Percentiles rank a stretch among this genome's conserved stretches.
These are phyloP conservation scores for Chelonia mydas DNA, from an alignment of 2,797 vertebrate genomes.

Conservation along the genomic window DNA sequence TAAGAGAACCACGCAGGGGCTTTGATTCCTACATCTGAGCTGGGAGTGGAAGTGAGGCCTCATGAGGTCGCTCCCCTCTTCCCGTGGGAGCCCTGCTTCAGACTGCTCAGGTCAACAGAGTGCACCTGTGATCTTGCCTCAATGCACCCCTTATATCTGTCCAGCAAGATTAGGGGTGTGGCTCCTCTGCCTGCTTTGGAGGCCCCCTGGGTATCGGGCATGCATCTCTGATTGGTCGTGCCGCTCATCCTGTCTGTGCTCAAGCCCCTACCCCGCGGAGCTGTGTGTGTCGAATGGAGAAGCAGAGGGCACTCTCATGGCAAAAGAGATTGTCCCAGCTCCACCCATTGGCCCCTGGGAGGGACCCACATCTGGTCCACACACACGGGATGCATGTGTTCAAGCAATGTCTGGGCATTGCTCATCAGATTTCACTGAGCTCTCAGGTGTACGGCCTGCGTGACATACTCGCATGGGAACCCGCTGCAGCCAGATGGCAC, in stretches of 20 bases:
- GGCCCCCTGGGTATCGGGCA: too few relatives aligned
- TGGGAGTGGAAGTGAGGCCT: not conserved
- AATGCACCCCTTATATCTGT: not conserved
- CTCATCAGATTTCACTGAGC: not conserved
- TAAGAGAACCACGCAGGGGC: not conserved
- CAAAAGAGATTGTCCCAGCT: not conserved
- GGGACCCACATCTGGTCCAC: not conserved
- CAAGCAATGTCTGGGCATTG: not conserved
- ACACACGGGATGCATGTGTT: not conserved
- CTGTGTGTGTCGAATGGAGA: not conserved
- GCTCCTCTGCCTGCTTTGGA: not conserved
- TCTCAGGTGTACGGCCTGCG: not conserved
- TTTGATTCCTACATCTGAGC: not conserved
- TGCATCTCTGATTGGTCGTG: too few relatives aligned
- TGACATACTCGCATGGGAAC: not conserved
- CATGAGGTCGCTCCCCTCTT: too few relatives aligned
- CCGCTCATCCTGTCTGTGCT: too few relatives aligned
- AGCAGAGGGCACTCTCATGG: not conserved
- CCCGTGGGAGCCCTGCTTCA: not conserved
- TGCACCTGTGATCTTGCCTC: not conserved
- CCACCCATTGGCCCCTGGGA: not conserved
- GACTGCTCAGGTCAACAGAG: not conserved
- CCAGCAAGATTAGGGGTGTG: not conserved
- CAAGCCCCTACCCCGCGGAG: too few relatives aligned
- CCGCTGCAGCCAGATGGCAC: not conserved